Percentiles rank a stretch among this genome's conserved stretches.
Conservation (phyloP, 2,797 vertebrate species). For the Squalus acanthias region DNA sequence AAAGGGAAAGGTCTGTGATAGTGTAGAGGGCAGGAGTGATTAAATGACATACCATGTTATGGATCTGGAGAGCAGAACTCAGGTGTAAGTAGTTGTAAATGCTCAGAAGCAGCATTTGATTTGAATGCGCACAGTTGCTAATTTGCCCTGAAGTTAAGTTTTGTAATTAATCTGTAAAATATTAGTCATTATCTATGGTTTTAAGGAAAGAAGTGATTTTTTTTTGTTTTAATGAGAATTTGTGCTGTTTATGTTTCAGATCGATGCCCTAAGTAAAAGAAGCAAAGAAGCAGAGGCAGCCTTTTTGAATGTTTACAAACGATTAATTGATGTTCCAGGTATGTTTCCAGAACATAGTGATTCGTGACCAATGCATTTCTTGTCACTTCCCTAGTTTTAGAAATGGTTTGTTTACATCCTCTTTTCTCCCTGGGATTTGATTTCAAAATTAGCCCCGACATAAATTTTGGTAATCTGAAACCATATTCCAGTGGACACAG, state of each 20-base stretch:
- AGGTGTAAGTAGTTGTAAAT: neutral
- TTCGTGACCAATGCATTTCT: neutral
- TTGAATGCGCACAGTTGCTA: neutral
- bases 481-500: neutral
- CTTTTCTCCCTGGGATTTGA: neutral
- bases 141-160: neutral
- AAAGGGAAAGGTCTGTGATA: neutral
- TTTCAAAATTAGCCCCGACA: neutral
- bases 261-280: constrained; percentile 94
- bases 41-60: too few species aligned
- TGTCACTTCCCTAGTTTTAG: neutral
- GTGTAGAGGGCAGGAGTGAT: neutral
- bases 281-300: constrained; percentile 99
- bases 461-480: neutral
- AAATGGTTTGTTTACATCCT: constrained; percentile 12
- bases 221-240: constrained; percentile 2
- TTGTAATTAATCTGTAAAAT: neutral
- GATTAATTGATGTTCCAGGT: constrained; percentile 98
- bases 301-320: constrained; percentile 98
- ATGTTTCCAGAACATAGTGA: constrained; percentile 47
- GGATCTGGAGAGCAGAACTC: neutral
- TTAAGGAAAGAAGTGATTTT: neutral
- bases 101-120: neutral
- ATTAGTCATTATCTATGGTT: neutral
- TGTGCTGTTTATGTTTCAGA: constrained; percentile 59